Conservation (phyloP, 2,113 vertebrate genomes). For the Tupaia chinensis region DNA sequence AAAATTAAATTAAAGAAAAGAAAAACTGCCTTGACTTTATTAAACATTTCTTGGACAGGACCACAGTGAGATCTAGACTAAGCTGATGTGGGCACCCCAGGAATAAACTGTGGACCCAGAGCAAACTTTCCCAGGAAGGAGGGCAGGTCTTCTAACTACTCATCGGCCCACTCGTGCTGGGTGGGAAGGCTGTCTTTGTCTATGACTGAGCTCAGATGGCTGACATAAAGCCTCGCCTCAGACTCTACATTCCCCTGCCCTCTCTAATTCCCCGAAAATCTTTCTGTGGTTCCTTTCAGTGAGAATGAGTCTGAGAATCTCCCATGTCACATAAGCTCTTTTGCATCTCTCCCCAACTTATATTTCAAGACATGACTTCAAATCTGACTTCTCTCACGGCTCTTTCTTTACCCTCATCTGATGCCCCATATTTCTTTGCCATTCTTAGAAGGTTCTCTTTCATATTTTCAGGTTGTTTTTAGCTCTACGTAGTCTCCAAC, state of each 20-base stretch:
- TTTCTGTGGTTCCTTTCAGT: background rate
- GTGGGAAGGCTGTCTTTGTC: background rate
- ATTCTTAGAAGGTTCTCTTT: background rate
- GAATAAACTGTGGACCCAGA: background rate
- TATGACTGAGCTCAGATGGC: background rate
- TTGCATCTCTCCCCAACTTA: background rate
- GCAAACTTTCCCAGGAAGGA: background rate
- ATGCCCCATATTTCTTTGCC: background rate
- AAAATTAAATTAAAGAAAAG: no score
- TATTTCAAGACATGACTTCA: background rate
- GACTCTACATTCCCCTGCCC: background rate
- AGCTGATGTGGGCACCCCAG: background rate
- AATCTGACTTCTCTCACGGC: background rate
- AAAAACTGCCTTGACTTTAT: background rate
- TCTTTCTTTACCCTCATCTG: background rate
- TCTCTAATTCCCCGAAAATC: background rate
- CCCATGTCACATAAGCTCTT: background rate
- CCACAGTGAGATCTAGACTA: background rate
- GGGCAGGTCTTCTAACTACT: background rate
- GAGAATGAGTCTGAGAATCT: background rate
- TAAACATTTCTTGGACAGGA: background rate
- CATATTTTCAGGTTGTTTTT: background rate
- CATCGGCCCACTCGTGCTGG: background rate
- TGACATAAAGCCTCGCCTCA: background rate
- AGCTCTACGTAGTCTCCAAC: background rate